Evolutionary conservation across 2,888 invertebrate genomes (phyloP).

Genomic region (Orthosia gracilis): DNA sequence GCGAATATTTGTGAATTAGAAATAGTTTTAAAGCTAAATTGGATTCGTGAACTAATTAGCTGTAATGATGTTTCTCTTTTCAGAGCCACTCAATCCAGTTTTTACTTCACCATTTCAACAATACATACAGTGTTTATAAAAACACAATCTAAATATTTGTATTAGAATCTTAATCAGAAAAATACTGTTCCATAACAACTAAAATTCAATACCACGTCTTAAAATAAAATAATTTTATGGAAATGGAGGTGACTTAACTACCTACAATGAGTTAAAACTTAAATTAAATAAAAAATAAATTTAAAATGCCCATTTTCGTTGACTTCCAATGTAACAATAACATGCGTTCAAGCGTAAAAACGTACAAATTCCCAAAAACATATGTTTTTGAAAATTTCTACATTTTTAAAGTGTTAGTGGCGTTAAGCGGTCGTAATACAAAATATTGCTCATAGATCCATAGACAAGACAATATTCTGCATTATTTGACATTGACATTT

Average conservation of each 20-base stretch:
- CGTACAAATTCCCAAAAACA: conserved; percentile 76
- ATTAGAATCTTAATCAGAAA: background rate
- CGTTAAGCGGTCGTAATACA: conserved; percentile 68
- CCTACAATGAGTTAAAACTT: conserved; percentile 43
- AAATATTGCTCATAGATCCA: conserved; percentile 65
- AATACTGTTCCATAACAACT: conserved; percentile 31
- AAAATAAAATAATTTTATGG: conserved; percentile 75
- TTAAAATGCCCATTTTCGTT: conserved; percentile 90
- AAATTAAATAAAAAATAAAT: conserved; percentile 58
- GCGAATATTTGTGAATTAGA: too few species aligned
- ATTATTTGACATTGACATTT: conserved; percentile 70
- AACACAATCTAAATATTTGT: too few species aligned
- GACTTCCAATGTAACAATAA: conserved; percentile 66
- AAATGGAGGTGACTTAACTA: conserved; percentile 86
- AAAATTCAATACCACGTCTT: conserved; percentile 48
- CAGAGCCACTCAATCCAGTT: too few species aligned
- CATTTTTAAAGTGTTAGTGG: conserved; percentile 81
- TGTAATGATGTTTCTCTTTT: too few species aligned
- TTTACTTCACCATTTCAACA: too few species aligned
- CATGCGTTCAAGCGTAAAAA: conserved; percentile 76
- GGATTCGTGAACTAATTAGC: too few species aligned
- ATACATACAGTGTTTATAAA: too few species aligned
- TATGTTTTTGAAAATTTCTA: conserved; percentile 75
- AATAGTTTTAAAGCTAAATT: too few species aligned
- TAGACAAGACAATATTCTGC: conserved; percentile 49